phyloP scores from a whole-genome alignment of 2,888 invertebrate species.

The Melieria omissa region DNA sequence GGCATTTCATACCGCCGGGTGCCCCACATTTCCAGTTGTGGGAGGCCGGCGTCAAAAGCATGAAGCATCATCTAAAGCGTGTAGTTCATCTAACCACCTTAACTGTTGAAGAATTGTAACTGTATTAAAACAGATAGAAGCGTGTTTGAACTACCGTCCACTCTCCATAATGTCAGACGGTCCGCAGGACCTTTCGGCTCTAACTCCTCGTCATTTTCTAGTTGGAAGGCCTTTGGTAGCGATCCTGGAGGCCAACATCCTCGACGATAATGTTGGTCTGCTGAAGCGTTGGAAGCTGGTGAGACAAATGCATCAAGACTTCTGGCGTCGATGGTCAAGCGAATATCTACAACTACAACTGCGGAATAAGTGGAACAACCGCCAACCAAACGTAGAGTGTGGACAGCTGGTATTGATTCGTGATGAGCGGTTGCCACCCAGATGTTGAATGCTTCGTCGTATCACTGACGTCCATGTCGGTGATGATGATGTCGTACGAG shows the following conservation, averaged over 20 bases:
- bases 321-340: conserved; percentile 37
- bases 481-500: background rate
- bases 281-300: conserved; percentile 8
- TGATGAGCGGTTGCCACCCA: conserved; percentile 30
- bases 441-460: conserved; percentile 24
- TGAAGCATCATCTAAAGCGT: conserved; percentile 9
- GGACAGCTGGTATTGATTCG: conserved; percentile 25
- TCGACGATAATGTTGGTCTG: too few relatives aligned
- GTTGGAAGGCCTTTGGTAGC: too few relatives aligned
- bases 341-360: conserved; percentile 35
- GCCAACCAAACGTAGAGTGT: conserved; percentile 16
- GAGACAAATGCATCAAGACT: conserved; percentile 11
- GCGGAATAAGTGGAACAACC: conserved; percentile 22
- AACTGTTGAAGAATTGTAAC: background rate
- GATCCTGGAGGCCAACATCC: too few relatives aligned
- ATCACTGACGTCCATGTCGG: conserved; percentile 12
- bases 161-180: too few relatives aligned
- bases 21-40: conserved; percentile 20
- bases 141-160: too few relatives aligned
- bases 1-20: conserved; percentile 24
- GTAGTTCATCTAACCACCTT: background rate
- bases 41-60: conserved; percentile 6
- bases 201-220: too few relatives aligned
- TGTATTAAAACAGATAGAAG: background rate
- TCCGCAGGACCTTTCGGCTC: too few relatives aligned